A percentile compares a stretch with the other conserved stretches of the same genome.
Evolutionary conservation across 2,113 vertebrate species (phyloP).

Genomic region (Brienomyrus longianalis): DNA sequence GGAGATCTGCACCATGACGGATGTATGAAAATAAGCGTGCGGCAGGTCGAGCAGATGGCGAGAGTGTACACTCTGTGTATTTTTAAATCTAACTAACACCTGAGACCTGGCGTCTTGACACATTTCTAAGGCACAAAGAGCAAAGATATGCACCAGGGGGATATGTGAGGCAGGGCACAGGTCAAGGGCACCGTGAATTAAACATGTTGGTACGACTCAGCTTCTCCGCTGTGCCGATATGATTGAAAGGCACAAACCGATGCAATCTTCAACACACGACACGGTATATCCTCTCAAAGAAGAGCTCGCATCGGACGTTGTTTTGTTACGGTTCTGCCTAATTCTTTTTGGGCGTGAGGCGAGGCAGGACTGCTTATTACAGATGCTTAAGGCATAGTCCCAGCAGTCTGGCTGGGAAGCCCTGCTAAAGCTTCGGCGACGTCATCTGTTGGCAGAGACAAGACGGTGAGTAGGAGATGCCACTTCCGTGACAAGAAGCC

Average conservation of each 20-base stretch:
- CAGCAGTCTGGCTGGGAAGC: not conserved
- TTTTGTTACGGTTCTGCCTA: not conserved
- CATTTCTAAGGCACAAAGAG: not conserved
- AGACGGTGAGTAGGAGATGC: not conserved
- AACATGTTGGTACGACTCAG: not conserved
- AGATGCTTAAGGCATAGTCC: not conserved
- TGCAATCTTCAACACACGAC: not conserved
- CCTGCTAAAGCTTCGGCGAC: not conserved
- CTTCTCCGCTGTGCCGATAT: not conserved
- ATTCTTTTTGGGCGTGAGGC: not conserved
- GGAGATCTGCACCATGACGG: not conserved
- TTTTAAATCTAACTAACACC: not conserved
- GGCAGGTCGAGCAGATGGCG: slow-evolving; percentile 13
- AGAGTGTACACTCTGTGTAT: not conserved
- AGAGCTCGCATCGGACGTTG: not conserved
- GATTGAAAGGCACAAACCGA: not conserved
- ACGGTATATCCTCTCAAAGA: not conserved
- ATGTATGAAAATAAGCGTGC: not conserved
- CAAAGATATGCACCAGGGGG: not conserved
- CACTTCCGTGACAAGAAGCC: not conserved
- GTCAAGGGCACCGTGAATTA: not conserved
- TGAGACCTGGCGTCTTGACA: not conserved
- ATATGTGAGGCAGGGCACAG: not conserved
- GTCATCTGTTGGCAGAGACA: not conserved
- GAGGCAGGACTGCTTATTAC: not conserved